These are phyloP conservation scores for Mesorhabditis sp. DNA, from an alignment of 2,888 invertebrate species.

Conservation along the genomic window DNA sequence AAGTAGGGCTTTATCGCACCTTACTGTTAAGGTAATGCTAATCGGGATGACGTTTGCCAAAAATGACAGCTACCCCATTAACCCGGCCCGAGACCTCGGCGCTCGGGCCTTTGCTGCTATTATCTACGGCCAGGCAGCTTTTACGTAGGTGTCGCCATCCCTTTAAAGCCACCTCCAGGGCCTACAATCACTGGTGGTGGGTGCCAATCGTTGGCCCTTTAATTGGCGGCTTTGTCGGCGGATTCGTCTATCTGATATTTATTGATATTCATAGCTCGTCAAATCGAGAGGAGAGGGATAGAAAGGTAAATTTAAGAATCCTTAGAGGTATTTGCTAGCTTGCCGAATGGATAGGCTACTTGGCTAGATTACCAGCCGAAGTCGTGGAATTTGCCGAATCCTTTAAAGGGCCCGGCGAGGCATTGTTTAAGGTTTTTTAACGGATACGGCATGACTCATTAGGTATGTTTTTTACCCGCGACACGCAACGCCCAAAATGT, in stretches of 20 bases:
- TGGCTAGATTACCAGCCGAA: no score
- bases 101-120: constrained; percentile 13
- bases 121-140: constrained; percentile 15
- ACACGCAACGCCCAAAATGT: no score
- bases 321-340: no score
- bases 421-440: no score
- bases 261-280: constrained; percentile 7
- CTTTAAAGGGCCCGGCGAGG: no score
- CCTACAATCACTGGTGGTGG: constrained; percentile 7
- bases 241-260: constrained; percentile 11
- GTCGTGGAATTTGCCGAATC: no score
- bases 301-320: no score
- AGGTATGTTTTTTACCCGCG: no score
- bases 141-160: constrained; percentile 8
- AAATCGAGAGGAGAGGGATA: constrained; percentile 1
- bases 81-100: constrained; percentile 17
- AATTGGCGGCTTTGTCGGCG: constrained; percentile 16
- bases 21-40: constrained; percentile 15
- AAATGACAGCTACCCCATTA: constrained; percentile 17
- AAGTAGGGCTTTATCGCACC: no score
- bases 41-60: constrained; percentile 16
- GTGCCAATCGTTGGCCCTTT: constrained; percentile 16
- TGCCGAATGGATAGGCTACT: no score
- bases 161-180: background rate
- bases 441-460: no score